A percentile compares a stretch with the other conserved stretches of the same genome.
These are phyloP conservation scores for Eumaeus atala DNA, from an alignment of 1,140 invertebrate genomes.

Conservation along the genomic window DNA sequence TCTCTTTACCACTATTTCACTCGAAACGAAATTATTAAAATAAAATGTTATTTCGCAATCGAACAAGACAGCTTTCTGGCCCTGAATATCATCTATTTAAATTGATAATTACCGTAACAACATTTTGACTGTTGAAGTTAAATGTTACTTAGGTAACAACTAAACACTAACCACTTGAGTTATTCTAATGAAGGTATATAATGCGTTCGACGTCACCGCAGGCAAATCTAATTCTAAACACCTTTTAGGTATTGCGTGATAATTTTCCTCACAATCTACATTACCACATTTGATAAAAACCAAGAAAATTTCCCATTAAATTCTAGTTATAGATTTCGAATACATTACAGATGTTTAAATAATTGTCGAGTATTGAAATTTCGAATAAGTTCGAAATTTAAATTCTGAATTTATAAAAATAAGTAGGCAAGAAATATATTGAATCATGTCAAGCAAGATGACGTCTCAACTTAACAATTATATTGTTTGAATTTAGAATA, in stretches of 20 bases:
- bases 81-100: constrained; percentile 24
- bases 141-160: not conserved
- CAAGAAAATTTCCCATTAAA: too few relatives aligned
- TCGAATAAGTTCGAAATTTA: too few relatives aligned
- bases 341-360: constrained; percentile 10
- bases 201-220: constrained; percentile 23
- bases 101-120: constrained; percentile 11
- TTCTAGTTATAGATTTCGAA: too few relatives aligned
- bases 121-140: not conserved
- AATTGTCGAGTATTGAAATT: not conserved
- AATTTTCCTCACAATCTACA: constrained; percentile 17
- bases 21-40: too few relatives aligned
- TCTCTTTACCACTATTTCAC: too few relatives aligned
- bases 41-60: too few relatives aligned
- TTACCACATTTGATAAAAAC: too few relatives aligned
- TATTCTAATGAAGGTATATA: constrained; percentile 1
- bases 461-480: constrained; percentile 18
- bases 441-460: constrained; percentile 20
- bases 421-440: constrained; percentile 17
- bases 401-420: not conserved
- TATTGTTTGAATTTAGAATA: not conserved
- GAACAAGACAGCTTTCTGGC: constrained; percentile 2
- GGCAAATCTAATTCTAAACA: constrained; percentile 7
- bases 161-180: not conserved
- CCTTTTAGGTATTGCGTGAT: constrained; percentile 8